Percentiles rank a stretch among this genome's conserved stretches.
phyloP scores from a whole-genome alignment of 1,140 invertebrate species.

The Solen grandis region DNA sequence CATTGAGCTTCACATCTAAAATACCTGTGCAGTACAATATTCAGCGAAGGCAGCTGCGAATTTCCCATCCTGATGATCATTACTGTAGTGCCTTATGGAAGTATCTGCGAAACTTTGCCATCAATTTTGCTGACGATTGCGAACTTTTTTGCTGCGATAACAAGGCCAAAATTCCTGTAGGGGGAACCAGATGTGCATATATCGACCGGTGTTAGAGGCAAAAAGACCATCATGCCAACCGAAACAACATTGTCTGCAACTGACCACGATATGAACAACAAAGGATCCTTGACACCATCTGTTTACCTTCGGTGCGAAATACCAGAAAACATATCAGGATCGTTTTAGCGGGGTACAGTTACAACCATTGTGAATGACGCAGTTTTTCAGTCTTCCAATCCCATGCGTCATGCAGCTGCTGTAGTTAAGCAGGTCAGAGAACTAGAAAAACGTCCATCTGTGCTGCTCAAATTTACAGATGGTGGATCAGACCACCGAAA shows the following conservation, averaged over 20 bases:
- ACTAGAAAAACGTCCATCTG: conserved; percentile 6
- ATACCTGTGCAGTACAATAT: conserved; percentile 61
- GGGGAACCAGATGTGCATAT: conserved; percentile 45
- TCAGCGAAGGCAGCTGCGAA: conserved; percentile 49
- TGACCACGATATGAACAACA: conserved; percentile 59
- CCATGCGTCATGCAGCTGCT: conserved; percentile 54
- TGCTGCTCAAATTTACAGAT: conserved; percentile 51
- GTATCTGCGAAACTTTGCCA: conserved; percentile 47
- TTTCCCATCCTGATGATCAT: conserved; percentile 56
- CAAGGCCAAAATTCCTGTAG: conserved; percentile 53
- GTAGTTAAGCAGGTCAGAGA: not conserved
- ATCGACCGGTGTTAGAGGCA: conserved; percentile 51
- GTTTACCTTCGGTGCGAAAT: conserved; percentile 38
- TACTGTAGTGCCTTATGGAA: conserved; percentile 55
- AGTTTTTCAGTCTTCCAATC: conserved; percentile 51
- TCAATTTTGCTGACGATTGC: conserved; percentile 33
- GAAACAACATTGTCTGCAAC: conserved; percentile 7
- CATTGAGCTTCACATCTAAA: conserved; percentile 53
- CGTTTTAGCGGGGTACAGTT: conserved; percentile 49
- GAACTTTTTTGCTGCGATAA: conserved; percentile 29
- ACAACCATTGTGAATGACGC: conserved; percentile 43
- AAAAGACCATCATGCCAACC: conserved; percentile 26
- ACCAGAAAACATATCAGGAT: conserved; percentile 34
- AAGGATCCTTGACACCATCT: conserved; percentile 38
- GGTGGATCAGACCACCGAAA: conserved; percentile 56